Evolutionary conservation across 1,140 invertebrate genomes (phyloP).

Genomic region (Prorops nasuta): DNA sequence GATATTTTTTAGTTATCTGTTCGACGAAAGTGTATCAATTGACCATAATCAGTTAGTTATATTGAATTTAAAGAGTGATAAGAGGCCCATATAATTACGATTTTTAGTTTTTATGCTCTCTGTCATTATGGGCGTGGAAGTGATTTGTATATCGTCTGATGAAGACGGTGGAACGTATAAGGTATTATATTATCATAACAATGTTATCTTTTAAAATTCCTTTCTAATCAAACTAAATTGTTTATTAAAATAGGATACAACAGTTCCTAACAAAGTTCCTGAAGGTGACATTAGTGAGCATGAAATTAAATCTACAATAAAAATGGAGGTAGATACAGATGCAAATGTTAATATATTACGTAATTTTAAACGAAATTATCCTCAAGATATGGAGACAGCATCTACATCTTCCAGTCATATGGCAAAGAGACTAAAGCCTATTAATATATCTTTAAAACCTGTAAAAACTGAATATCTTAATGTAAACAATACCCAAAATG

Average conservation of each 20-base stretch:
- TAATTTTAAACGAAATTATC: slow-evolving; percentile 1
- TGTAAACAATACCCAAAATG: slow-evolving; percentile 37
- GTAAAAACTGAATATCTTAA: slow-evolving; percentile 18
- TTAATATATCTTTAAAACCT: background rate
- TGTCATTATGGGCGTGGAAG: slow-evolving; percentile 8
- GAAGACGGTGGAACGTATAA: slow-evolving; percentile 17
- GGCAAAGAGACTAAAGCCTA: background rate
- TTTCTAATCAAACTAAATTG: background rate
- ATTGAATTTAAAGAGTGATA: no score
- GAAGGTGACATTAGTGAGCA: background rate
- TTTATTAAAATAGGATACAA: background rate
- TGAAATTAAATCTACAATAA: background rate
- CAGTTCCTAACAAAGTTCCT: background rate
- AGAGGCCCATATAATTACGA: no score
- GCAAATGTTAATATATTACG: background rate
- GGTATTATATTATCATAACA: slow-evolving; percentile 11
- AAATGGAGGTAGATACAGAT: background rate
- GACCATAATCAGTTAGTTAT: no score
- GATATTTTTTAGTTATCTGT: no score
- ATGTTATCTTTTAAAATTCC: background rate
- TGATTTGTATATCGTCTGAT: slow-evolving; percentile 32
- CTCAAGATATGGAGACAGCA: background rate
- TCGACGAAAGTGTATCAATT: no score
- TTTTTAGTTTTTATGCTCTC: no score
- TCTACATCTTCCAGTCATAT: background rate